Conservation (phyloP, 1,140 invertebrate species). For the Cydia splendana region DNA sequence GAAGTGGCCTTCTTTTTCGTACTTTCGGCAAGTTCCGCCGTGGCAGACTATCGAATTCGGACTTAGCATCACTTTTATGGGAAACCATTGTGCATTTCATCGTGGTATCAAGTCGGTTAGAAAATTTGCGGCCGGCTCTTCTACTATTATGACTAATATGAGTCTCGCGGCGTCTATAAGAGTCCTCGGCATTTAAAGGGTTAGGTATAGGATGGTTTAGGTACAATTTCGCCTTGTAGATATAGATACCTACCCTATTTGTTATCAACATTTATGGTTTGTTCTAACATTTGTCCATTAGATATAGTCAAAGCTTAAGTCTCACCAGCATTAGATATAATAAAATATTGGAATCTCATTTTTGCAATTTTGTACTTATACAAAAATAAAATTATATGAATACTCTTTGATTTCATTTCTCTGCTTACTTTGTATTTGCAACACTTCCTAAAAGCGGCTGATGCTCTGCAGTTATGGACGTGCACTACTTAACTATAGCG, state of each 20-base stretch:
- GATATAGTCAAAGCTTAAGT: slow-evolving; percentile 39
- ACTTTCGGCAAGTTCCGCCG: too few species aligned
- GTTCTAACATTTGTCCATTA: slow-evolving; percentile 14
- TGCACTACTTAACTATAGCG: not conserved
- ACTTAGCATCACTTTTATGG: too few species aligned
- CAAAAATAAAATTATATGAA: slow-evolving; percentile 36
- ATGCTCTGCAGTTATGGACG: slow-evolving; percentile 4
- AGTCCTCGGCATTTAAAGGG: too few species aligned
- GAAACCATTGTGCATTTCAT: too few species aligned
- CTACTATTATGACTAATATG: too few species aligned
- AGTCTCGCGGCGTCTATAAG: too few species aligned
- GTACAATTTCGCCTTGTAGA: too few species aligned
- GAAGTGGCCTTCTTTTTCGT: too few species aligned
- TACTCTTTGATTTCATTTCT: not conserved
- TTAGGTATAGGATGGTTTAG: too few species aligned
- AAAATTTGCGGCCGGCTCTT: too few species aligned
- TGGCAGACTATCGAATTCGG: too few species aligned
- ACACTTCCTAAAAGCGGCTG: not conserved
- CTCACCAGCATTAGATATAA: slow-evolving; percentile 38
- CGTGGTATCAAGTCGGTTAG: too few species aligned
- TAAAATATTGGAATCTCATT: slow-evolving; percentile 44
- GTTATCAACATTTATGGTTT: not conserved
- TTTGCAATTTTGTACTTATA: slow-evolving; percentile 46
- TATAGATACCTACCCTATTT: not conserved
- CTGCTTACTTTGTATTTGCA: not conserved